Percentiles rank a stretch among this genome's conserved stretches.
phyloP scores from a whole-genome alignment of 2,113 vertebrate genomes.

The Bucco capensis region DNA sequence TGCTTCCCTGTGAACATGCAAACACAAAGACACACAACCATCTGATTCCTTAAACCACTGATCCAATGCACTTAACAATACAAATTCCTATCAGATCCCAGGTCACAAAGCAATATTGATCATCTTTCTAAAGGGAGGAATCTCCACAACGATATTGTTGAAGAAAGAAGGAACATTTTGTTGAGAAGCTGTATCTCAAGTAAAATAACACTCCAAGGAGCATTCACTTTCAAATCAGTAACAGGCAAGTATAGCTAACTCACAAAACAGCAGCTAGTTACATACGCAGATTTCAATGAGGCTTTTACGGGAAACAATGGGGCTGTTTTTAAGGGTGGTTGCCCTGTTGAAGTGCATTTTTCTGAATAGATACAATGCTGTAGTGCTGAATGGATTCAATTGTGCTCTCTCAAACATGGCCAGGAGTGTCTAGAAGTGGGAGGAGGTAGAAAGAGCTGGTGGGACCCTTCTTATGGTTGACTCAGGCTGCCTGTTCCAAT shows the following conservation, averaged over 20 bases:
- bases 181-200: not conserved
- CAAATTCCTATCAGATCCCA: not conserved
- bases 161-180: slow-evolving; percentile 5
- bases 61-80: not conserved
- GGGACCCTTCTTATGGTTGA: slow-evolving; percentile 32
- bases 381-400: slow-evolving; percentile 63
- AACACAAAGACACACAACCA: not conserved
- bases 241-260: not conserved
- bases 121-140: not conserved
- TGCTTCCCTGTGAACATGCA: not conserved
- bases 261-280: slow-evolving; percentile 56
- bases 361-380: slow-evolving; percentile 52
- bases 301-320: slow-evolving; percentile 53
- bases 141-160: not conserved
- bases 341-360: slow-evolving; percentile 54
- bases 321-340: slow-evolving; percentile 54
- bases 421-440: slow-evolving; percentile 63
- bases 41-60: not conserved
- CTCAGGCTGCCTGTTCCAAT: slow-evolving; percentile 34
- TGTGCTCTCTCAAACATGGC: slow-evolving; percentile 48
- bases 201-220: slow-evolving; percentile 18
- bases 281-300: slow-evolving; percentile 45
- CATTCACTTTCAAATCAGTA: slow-evolving; percentile 57
- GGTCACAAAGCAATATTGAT: not conserved
- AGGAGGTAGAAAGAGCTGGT: slow-evolving; percentile 53